Evolutionary conservation across 1,140 invertebrate genomes (phyloP), one percentile per base, ranked within the genome.

Genomic region (Eupeodes corollae): DNA sequence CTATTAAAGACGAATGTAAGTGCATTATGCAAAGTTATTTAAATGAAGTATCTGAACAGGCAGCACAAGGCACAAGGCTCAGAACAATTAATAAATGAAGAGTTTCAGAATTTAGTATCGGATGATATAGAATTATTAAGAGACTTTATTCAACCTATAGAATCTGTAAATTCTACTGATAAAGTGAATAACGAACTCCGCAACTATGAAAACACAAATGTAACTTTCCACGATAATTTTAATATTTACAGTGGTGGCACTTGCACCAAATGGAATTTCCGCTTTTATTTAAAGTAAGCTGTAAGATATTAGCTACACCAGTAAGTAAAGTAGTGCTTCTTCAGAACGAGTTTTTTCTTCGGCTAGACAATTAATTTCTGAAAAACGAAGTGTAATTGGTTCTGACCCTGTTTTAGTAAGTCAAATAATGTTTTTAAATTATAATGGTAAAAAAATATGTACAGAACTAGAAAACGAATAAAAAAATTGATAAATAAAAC

Each of bases 161-260:
- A 42, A 6, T 5, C 18, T 9, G 5, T 21, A 21, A 42, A 42
- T 42, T n/a, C n/a, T n/a, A 26, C 13, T 6, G 30, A 33, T 33
- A 2, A 13, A 16, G 31, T 44, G 1, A 5, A 5, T 44, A 11
- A 13, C 2, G 42, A 44, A 19, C n/a, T 47, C 10, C 14, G 26
- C n/a, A n/a, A 33, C n/a, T 47, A 47, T 33, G 39, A 42, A 14
- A 14, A 16, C 3, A 32, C 16, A 15, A 41, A 15, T 31, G 16
- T 47, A 5, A 19, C n/a, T 21, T 32, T 41, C 6, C n/a, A 18
- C 10, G 46, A 41, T 18, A n/a, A 41, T 33, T 47, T 47, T n/a
- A 32, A 47, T 41, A 12, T 31, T 32, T 47, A 3, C 46, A 41
- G n/a, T 47, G 46, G 46, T 47, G 46, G 46, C n/a, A 47, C 14